Evolutionary conservation across 2,888 invertebrate species (phyloP).

Genomic region (Dryomyza anilis): DNA sequence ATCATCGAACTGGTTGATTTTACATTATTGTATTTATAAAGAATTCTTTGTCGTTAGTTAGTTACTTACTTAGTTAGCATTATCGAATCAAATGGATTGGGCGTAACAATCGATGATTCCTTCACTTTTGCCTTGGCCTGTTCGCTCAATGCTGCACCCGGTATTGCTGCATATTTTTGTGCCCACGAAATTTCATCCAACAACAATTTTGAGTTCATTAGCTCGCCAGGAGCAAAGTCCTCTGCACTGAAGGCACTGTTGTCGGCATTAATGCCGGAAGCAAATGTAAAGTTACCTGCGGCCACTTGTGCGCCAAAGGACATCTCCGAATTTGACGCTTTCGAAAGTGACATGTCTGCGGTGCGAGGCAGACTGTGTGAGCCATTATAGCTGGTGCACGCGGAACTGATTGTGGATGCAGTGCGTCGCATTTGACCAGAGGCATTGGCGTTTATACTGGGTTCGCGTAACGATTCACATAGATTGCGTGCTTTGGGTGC

Average conservation of each 20-base stretch:
- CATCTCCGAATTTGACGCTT: slow-evolving; percentile 30
- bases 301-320: slow-evolving; percentile 40
- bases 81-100: slow-evolving; percentile 32
- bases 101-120: slow-evolving; percentile 24
- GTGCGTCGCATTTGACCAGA: not conserved
- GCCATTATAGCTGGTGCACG: slow-evolving; percentile 35
- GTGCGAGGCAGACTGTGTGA: slow-evolving; percentile 52
- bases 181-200: slow-evolving; percentile 58
- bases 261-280: slow-evolving; percentile 1
- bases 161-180: slow-evolving; percentile 55
- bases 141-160: slow-evolving; percentile 48
- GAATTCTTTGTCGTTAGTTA: slow-evolving; percentile 39
- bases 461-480: slow-evolving; percentile 38
- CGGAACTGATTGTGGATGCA: slow-evolving; percentile 20
- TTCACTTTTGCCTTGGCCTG: slow-evolving; percentile 42
- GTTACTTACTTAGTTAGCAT: too few relatives aligned
- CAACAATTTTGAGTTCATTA: slow-evolving; percentile 53
- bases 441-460: not conserved
- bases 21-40: not conserved
- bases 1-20: slow-evolving; percentile 44
- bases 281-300: slow-evolving; percentile 24
- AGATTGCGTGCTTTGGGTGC: slow-evolving; percentile 52
- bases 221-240: slow-evolving; percentile 53
- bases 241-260: slow-evolving; percentile 30
- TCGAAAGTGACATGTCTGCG: slow-evolving; percentile 50